Evolutionary conservation across 1,140 invertebrate genomes (phyloP), one percentile per base, ranked within the genome.

Genomic region (Drosophila lowei): DNA sequence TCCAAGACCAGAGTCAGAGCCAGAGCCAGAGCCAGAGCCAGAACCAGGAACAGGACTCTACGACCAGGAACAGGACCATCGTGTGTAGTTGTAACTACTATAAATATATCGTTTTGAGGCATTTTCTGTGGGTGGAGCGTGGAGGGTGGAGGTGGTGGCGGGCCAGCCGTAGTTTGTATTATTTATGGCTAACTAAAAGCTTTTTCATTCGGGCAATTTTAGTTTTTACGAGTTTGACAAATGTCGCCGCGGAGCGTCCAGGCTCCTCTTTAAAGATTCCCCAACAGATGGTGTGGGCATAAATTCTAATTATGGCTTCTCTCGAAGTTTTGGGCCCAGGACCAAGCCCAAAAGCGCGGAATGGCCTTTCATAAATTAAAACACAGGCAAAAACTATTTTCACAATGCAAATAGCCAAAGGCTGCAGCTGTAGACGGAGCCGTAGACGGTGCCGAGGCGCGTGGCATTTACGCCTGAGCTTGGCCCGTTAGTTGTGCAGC

Each of bases 111-210:
- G 68, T 76, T 77, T 74, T 84, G 65, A 58, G 56, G 44, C 56
- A 63, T 44, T 70, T 56, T 64, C 44, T 42, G 28, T 58, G 28
- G 16, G 18, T 16, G 54, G 18, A 25, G n/a, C n/a, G n/a, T n/a
- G 18, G 18, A 18, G 18, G 28, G 58, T 15, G 59, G 8, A 5
- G 23, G 18, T 41, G 28, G 58, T 15, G 59, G 8, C 41, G 41
- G 50, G 53, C 64, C 60, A 60, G 80, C 77, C 66, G 86, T 77
- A 86, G 81, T 86, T 85, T 85, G 55, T 73, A 85, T 80, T 85
- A 85, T 85, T 85, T 85, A 85, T 85, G 80, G 70, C 46, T 59
- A 85, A 75, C 81, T 85, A 85, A 85, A 85, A 85, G 81, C 83
- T 85, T 86, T 85, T 86, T 77, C 80, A 84, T 73, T 84, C 72